Base-by-base conservation (phyloP, 2,797 vertebrate species). In the Epinephelus awoara region DNA sequence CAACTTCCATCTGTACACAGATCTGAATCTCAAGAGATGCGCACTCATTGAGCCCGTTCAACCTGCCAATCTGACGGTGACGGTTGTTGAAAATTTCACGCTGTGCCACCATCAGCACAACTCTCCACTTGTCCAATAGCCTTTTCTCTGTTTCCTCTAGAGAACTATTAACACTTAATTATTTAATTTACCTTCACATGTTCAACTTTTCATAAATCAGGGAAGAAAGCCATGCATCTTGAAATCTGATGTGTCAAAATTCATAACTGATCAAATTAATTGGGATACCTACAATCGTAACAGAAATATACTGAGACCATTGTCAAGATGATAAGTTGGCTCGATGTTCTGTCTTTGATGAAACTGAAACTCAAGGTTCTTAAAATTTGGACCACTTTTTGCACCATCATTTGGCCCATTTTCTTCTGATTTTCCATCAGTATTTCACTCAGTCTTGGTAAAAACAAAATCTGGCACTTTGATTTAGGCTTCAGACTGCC, bases 11-110 rank as follows among this genome's bases (percentile, higher is more conserved):
- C 67, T 76, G 58, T 19, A 66, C 49, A 17, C 5, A 2, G 42
- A 67, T 70, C 21, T 57, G 66, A 80, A 59, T n/a, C 7, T 49
- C 52, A 23, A 50, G 51, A 50, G 62, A 85, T 47, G 79, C 70
- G 46, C 47, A 19, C 17, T 27, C 0, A 0, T 38, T 51, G 13
- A 67, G 52, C 38, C 69, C 15, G 7, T 44, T 64, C 46, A 65
- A 67, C 55, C 23, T 25, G 66, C 34, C 47, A 80, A 63, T 69
- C 23, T 65, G 56, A 52, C 72, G 51, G 56, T 2, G 23, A 74
- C 21, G 52, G 64, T 18, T 67, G 29, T 25, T 66, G 15, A 69
- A 69, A 77, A 85, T 47, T 42, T 42, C 40, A 42, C 7, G 23
- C 27, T 4, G 5, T 18, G 9, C 15, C 40, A 44, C 57, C 29